phyloP scores from a whole-genome alignment of 2,888 invertebrate species.

The Drosophila siamana region DNA sequence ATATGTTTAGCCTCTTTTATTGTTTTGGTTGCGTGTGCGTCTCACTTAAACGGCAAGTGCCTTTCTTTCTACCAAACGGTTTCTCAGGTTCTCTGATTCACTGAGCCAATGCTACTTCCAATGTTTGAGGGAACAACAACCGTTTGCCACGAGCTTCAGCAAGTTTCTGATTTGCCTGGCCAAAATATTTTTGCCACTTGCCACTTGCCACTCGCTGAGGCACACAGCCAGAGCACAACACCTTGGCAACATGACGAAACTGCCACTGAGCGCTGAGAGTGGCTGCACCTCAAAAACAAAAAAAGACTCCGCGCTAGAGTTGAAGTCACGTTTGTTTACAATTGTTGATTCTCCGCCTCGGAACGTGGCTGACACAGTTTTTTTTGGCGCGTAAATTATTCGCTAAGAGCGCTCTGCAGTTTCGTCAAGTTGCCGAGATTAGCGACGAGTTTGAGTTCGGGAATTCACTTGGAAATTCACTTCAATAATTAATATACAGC shows the following conservation, averaged over 20 bases:
- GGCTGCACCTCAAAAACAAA: conserved; percentile 12
- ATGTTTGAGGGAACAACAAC: conserved; percentile 64
- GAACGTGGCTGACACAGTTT: conserved; percentile 29
- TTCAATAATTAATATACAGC: neutral
- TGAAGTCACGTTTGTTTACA: conserved; percentile 75
- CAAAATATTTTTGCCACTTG: conserved; percentile 54
- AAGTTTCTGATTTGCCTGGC: conserved; percentile 83
- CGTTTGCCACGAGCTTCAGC: conserved; percentile 84
- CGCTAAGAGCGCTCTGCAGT: neutral
- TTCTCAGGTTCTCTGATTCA: neutral
- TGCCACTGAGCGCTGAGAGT: conserved; percentile 22
- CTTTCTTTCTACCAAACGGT: conserved; percentile 10
- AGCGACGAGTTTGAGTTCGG: conserved; percentile 16
- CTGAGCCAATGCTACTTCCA: conserved; percentile 14
- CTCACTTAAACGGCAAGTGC: conserved; percentile 54
- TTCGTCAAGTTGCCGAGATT: conserved; percentile 49
- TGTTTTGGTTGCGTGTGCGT: conserved; percentile 70
- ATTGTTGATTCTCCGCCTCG: conserved; percentile 70
- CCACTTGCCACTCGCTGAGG: conserved; percentile 38
- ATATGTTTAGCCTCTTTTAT: conserved; percentile 72
- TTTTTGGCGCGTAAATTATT: conserved; percentile 72
- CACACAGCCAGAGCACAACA: conserved; percentile 38
- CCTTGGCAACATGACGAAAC: conserved; percentile 83
- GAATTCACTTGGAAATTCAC: neutral
- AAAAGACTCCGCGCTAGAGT: neutral